A percentile compares a stretch with the other conserved stretches of the same genome.
phyloP scores from a whole-genome alignment of 2,113 vertebrate species.

The Callaeas wilsoni region DNA sequence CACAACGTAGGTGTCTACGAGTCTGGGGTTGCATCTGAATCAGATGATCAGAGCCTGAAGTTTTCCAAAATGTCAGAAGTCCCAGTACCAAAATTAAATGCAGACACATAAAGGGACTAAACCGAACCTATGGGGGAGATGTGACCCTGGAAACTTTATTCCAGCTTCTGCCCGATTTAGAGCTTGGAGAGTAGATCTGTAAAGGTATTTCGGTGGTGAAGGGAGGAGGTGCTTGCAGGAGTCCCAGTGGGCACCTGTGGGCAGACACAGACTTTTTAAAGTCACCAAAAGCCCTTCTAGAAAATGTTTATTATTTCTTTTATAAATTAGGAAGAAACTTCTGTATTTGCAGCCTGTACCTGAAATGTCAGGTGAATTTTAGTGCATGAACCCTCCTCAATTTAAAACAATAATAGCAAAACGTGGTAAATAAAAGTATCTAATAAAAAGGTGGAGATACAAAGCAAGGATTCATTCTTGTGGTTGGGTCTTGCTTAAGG shows the following conservation, averaged over 20 bases:
- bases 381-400: neutral
- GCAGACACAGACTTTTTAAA: neutral
- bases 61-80: conserved; percentile 1
- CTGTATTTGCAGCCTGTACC: neutral
- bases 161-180: neutral
- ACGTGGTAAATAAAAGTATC: neutral
- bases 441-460: neutral
- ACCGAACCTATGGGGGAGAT: fast-evolving
- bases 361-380: neutral
- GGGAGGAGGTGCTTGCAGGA: neutral
- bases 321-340: neutral
- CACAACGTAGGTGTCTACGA: conserved; percentile 22
- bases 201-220: neutral
- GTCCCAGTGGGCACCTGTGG: neutral
- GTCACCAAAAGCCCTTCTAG: neutral
- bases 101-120: neutral
- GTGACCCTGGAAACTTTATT: neutral
- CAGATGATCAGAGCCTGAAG: conserved; percentile 2
- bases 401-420: neutral
- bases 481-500: neutral
- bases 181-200: neutral
- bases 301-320: neutral
- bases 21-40: conserved; percentile 19
- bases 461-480: neutral
- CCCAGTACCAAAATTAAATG: neutral